Evolutionary conservation across 2,797 vertebrate species (phyloP).

Genomic region (Pantherophis alleghaniensis): DNA sequence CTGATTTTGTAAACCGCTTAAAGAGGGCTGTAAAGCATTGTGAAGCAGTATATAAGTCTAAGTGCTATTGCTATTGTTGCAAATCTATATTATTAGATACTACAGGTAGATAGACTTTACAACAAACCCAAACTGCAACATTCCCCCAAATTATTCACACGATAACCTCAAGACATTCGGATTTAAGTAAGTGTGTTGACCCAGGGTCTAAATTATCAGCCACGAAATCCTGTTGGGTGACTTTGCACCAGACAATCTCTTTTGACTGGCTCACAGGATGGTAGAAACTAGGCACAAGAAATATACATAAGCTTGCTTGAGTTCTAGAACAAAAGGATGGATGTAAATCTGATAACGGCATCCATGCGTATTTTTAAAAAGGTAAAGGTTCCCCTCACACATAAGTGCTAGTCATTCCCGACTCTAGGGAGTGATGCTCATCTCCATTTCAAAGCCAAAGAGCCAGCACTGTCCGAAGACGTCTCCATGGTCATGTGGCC

Average conservation of each 20-base stretch:
- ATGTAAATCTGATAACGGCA: neutral
- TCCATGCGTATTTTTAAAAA: neutral
- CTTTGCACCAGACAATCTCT: neutral
- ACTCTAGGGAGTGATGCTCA: too few species aligned
- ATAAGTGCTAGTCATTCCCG: too few species aligned
- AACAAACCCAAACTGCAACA: neutral
- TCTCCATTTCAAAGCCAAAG: too few species aligned
- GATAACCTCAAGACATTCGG: neutral
- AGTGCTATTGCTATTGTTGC: neutral
- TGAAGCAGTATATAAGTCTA: too few species aligned
- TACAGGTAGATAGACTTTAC: neutral
- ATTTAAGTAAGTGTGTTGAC: neutral
- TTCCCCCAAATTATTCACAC: neutral
- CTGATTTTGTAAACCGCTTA: too few species aligned
- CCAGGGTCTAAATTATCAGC: neutral
- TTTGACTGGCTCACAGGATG: neutral
- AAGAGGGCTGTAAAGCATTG: too few species aligned
- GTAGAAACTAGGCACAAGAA: neutral
- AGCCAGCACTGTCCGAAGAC: too few species aligned
- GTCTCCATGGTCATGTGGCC: too few species aligned
- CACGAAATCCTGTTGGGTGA: neutral
- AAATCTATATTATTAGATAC: neutral
- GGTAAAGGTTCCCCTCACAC: too few species aligned
- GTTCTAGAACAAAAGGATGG: neutral
- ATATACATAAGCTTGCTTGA: neutral